phyloP scores from a whole-genome alignment of 2,113 vertebrate genomes.

The Eira barbara region DNA sequence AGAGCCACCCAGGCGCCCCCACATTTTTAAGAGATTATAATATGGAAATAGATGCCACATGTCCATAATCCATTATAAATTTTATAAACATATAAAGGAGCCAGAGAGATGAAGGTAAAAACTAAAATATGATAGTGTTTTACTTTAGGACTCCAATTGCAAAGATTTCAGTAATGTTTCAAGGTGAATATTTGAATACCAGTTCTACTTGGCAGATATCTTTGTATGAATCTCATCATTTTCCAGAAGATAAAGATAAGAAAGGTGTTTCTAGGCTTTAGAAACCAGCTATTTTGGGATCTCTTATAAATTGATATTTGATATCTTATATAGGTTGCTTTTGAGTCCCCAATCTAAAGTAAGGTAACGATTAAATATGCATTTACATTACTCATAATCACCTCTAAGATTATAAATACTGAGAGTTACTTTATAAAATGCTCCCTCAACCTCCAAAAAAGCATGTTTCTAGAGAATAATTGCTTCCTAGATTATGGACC shows the following conservation, averaged over 20 bases:
- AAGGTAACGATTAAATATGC: neutral
- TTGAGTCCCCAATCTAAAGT: slow-evolving; percentile 16
- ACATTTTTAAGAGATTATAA: neutral
- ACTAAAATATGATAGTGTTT: neutral
- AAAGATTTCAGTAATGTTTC: neutral
- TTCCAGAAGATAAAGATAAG: neutral
- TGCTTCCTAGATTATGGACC: neutral
- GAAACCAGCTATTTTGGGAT: neutral
- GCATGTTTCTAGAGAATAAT: neutral
- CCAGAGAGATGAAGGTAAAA: neutral
- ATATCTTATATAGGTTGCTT: neutral
- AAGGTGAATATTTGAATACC: neutral
- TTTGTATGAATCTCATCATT: neutral
- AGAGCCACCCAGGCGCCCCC: no score
- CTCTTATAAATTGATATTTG: neutral
- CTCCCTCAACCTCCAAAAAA: neutral
- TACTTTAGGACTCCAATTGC: neutral
- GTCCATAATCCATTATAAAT: neutral
- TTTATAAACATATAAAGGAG: neutral
- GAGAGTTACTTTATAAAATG: neutral
- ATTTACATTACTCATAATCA: neutral
- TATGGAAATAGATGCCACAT: neutral
- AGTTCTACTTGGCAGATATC: neutral
- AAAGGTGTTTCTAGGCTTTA: neutral
- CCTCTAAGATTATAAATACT: slow-evolving; percentile 4